Evolutionary conservation across 2,113 vertebrate genomes (phyloP), one percentile per base, ranked within the genome.

Genomic region (Romanogobio albipinnatus): DNA sequence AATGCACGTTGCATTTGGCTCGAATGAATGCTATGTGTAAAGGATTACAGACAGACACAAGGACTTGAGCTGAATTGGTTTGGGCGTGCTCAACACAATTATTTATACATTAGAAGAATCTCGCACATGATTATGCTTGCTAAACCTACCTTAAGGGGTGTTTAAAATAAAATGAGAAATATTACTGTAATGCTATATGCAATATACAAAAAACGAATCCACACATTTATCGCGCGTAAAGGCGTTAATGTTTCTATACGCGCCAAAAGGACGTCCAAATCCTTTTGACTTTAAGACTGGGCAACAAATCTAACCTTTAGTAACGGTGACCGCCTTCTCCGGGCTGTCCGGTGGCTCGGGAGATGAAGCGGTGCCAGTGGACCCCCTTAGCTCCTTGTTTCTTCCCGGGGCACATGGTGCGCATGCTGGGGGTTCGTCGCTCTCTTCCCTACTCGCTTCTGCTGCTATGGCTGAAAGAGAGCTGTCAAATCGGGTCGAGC

Each of bases 351-450:
- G 93, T 53, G 96, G 96, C 89, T 96, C 96, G 5, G 98, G 97
- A 64, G 97, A 98, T 73, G 97, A 97, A 61, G 97, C 96, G 90
- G 95, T 94, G 9, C 96, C 96, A n/a, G 96, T 96, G 77, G 97
- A 97, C 86, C 95, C 96, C 85, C 94, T 96, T 51, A 94, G 95
- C 91, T 99, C 97, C 90, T 97, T 96, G 64, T 94, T 94, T 90
- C 95, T 93, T 84, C 93, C 95, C 83, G 96, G 93, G 78, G 91
- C 93, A 76, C 95, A 95, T 3, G 95, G 93, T 90, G 95, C 91
- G 77, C 95, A 89, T 76, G 93, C 92, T 75, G 96, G 93, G 85
- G 96, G 93, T 71, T 96, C 96, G 85, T 96, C 96, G 91, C 90
- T 94, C 89, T 96, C 96, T 90, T 95, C 95, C 73, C 94, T 93